These are phyloP conservation scores for Zoanthus sociatus DNA, from an alignment of 92 coral and sea anemone genomes.

Conservation along the genomic window DNA sequence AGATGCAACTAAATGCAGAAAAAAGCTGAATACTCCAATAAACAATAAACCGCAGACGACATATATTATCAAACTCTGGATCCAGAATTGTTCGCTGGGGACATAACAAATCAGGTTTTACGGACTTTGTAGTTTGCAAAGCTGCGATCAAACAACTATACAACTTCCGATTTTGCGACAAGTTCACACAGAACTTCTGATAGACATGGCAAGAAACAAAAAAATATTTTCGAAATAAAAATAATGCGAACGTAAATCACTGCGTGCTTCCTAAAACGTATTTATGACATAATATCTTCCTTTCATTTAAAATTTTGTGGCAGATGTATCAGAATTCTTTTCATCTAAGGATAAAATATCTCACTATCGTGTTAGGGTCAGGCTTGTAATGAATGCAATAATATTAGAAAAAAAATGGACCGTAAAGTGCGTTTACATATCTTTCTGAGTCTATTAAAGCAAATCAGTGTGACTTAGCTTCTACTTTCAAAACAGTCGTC, in stretches of 20 bases:
- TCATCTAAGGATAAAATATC: not conserved
- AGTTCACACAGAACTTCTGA: slow-evolving; percentile 6
- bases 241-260: not conserved
- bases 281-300: slow-evolving; percentile 9
- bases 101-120: slow-evolving; percentile 8
- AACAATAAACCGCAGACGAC: not conserved
- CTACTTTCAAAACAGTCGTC: slow-evolving; percentile 18
- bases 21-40: not conserved
- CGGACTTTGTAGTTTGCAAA: not conserved
- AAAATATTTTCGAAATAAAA: not conserved
- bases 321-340: slow-evolving; percentile 43
- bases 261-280: slow-evolving; percentile 7
- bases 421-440: slow-evolving; percentile 18
- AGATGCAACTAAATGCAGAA: not conserved
- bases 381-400: slow-evolving; percentile 14
- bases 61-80: slow-evolving; percentile 26
- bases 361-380: not conserved
- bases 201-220: not conserved
- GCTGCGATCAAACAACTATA: not conserved
- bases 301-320: not conserved
- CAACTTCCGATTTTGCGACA: not conserved
- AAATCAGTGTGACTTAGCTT: slow-evolving; percentile 27
- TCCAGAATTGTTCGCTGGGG: slow-evolving; percentile 9
- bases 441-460: slow-evolving; percentile 11
- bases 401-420: slow-evolving; percentile 12